A percentile compares a stretch with the other conserved stretches of the same genome.
These are phyloP conservation scores for Phoebastria nigripes DNA, from an alignment of 2,797 vertebrate species.

Conservation along the genomic window DNA sequence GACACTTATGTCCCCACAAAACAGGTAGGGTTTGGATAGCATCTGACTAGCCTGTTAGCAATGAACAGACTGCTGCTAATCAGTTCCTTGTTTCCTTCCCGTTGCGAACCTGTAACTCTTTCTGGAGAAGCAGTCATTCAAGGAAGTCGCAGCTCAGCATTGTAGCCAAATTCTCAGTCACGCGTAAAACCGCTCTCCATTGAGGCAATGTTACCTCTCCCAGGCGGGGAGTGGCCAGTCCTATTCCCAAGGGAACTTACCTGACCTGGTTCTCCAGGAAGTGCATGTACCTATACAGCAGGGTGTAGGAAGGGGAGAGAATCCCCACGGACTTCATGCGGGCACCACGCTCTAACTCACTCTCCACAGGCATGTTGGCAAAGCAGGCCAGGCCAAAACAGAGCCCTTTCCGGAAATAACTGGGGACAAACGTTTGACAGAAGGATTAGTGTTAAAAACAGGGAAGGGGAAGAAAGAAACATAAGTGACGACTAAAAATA, in stretches of 20 bases:
- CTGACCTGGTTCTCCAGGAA: constrained; percentile 99
- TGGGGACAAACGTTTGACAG: constrained; percentile 54
- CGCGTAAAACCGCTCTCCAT: not conserved
- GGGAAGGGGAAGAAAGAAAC: not conserved
- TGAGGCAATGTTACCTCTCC: not conserved
- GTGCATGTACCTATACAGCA: constrained; percentile 97
- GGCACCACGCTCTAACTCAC: constrained; percentile 91
- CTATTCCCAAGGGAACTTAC: constrained; percentile 71
- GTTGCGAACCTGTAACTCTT: not conserved
- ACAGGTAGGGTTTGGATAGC: not conserved
- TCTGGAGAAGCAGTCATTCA: not conserved
- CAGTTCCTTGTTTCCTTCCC: not conserved
- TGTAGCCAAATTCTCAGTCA: not conserved
- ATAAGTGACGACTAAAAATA: not conserved
- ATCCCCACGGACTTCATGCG: constrained; percentile 99
- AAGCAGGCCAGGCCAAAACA: constrained; percentile 98
- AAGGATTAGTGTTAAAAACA: not conserved
- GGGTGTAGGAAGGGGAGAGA: constrained; percentile 94
- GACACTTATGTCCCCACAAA: not conserved
- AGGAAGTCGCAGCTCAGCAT: not conserved
- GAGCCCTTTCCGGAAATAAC: constrained; percentile 95
- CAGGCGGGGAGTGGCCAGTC: not conserved
- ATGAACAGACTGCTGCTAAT: not conserved
- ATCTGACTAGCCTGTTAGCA: not conserved
- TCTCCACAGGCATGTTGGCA: constrained; percentile 98